A percentile compares a stretch with the other conserved stretches of the same genome.
phyloP scores from a whole-genome alignment of 2,888 invertebrate genomes.

The Papilio protenor region DNA sequence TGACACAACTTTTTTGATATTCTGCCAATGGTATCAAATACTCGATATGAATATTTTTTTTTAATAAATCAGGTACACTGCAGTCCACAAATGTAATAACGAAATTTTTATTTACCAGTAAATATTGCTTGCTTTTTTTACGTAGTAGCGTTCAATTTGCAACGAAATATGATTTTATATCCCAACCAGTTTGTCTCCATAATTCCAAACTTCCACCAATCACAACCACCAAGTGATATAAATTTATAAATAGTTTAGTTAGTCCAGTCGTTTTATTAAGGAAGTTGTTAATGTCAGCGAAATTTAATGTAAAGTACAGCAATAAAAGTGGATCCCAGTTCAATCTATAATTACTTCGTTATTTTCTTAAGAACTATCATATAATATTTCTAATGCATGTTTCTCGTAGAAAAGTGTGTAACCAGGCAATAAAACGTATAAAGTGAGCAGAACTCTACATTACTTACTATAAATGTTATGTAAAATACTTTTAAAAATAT shows the following conservation, averaged over 20 bases:
- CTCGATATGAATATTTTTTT: conserved; percentile 23
- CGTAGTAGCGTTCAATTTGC: not conserved
- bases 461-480: too few species aligned
- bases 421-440: not conserved
- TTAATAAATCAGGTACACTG: conserved; percentile 12
- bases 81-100: not conserved
- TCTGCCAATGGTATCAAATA: conserved; percentile 50
- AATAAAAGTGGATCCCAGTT: conserved; percentile 3
- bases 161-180: not conserved
- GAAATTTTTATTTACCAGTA: not conserved
- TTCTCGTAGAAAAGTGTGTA: not conserved
- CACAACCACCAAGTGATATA: conserved; percentile 7
- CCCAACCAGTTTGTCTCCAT: not conserved
- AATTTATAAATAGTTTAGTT: conserved; percentile 29
- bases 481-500: too few species aligned
- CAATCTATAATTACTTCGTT: not conserved
- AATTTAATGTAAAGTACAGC: conserved; percentile 21
- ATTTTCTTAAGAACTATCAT: not conserved
- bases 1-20: conserved; percentile 61
- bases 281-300: conserved; percentile 30
- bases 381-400: not conserved
- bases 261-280: conserved; percentile 20
- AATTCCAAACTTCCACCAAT: not conserved
- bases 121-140: too few species aligned
- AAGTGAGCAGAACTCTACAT: not conserved